Percentiles rank a stretch among this genome's conserved stretches.
phyloP scores from a whole-genome alignment of 2,888 invertebrate genomes.

The Eueremaeus valkanovi region DNA sequence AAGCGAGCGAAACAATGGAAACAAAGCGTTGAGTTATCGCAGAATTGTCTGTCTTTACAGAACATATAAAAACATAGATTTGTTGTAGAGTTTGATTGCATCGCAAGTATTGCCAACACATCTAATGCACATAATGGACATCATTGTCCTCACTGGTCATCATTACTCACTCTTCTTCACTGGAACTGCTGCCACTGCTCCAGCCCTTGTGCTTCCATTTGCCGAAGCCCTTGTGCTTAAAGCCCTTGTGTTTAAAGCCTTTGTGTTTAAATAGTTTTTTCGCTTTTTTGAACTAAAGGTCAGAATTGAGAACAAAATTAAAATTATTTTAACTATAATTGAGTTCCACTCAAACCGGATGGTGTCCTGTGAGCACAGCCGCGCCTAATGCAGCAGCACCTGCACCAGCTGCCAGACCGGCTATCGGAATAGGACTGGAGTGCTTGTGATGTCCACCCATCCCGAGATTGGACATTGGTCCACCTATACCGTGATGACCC shows the following conservation, averaged over 20 bases:
- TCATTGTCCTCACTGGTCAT: too few relatives aligned
- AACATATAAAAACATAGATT: too few relatives aligned
- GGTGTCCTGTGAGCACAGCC: constrained; percentile 44
- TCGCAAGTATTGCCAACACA: too few relatives aligned
- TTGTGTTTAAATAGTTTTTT: constrained; percentile 45
- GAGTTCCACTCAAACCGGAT: constrained; percentile 41
- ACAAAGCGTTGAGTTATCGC: too few relatives aligned
- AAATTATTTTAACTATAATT: constrained; percentile 3
- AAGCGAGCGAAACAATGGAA: too few relatives aligned
- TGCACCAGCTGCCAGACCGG: constrained; percentile 42
- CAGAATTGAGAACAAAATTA: constrained; percentile 39
- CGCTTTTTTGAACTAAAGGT: constrained; percentile 45
- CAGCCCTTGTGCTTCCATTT: constrained; percentile 44
- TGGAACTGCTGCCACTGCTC: constrained; percentile 45
- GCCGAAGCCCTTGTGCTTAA: constrained; percentile 40
- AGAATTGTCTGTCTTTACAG: too few relatives aligned
- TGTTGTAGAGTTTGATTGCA: too few relatives aligned
- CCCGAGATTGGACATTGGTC: neutral
- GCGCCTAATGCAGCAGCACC: constrained; percentile 47
- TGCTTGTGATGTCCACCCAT: constrained; percentile 14
- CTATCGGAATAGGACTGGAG: constrained; percentile 41
- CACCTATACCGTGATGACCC: neutral
- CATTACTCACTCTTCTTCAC: constrained; percentile 39
- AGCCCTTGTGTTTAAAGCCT: constrained; percentile 39
- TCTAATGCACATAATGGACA: too few relatives aligned